A percentile compares a stretch with the other conserved stretches of the same genome.
Evolutionary conservation across 2,888 invertebrate genomes (phyloP).

Genomic region (Drosophila picticornis): DNA sequence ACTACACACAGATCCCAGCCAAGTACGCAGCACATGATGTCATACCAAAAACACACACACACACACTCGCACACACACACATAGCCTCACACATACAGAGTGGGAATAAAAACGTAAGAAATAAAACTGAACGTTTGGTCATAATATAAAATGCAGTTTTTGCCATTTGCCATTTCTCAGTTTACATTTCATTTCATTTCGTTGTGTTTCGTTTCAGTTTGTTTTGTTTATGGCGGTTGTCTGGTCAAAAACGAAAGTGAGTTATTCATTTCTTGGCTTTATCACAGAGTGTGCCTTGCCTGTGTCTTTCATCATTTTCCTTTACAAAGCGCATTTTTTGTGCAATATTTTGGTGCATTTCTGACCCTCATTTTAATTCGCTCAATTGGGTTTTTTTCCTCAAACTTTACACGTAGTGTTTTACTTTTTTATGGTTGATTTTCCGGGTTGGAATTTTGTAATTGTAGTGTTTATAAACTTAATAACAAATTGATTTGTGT

Average conservation of each 20-base stretch:
- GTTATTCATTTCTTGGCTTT: constrained; percentile 38
- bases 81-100: not conserved
- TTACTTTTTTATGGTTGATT: constrained; percentile 20
- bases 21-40: constrained; percentile 51
- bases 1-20: constrained; percentile 15
- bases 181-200: constrained; percentile 33
- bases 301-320: constrained; percentile 20
- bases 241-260: constrained; percentile 52
- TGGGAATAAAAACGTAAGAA: constrained; percentile 20
- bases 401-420: constrained; percentile 20
- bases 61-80: constrained; percentile 17
- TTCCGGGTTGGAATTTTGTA: constrained; percentile 50
- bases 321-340: constrained; percentile 13
- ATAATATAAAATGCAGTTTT: constrained; percentile 51
- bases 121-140: constrained; percentile 38
- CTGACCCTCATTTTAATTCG: constrained; percentile 63
- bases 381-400: constrained; percentile 34
- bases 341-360: constrained; percentile 45
- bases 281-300: constrained; percentile 8
- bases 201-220: constrained; percentile 36
- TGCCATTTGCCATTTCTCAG: constrained; percentile 34
- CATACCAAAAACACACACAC: constrained; percentile 29
- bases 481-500: constrained; percentile 57
- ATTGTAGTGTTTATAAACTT: constrained; percentile 25
- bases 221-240: constrained; percentile 31